These are phyloP conservation scores for Portevinia maculata DNA, from an alignment of 2,888 invertebrate species.

Conservation along the genomic window DNA sequence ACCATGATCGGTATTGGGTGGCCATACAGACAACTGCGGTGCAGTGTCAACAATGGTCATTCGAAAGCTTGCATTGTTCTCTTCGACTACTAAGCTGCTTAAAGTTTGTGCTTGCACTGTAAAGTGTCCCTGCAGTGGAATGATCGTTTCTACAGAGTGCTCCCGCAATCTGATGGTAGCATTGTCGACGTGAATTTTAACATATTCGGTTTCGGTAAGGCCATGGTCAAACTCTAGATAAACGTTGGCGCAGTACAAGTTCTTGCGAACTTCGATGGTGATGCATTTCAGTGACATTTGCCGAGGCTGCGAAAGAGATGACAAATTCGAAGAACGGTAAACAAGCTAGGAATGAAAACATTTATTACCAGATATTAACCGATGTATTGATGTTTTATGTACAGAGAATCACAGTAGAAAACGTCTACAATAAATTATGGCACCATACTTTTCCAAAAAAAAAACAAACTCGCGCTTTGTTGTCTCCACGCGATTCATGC, in stretches of 20 bases:
- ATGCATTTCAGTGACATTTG: constrained; percentile 78
- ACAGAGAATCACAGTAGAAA: constrained; percentile 8
- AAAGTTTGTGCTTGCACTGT: constrained; percentile 77
- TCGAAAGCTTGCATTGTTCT: constrained; percentile 79
- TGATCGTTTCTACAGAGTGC: constrained; percentile 72
- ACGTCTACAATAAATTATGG: constrained; percentile 12
- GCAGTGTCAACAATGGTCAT: constrained; percentile 76
- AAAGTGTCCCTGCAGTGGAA: constrained; percentile 75
- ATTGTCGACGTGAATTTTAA: constrained; percentile 75
- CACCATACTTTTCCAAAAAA: constrained; percentile 36
- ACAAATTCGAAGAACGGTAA: background rate
- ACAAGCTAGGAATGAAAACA: background rate
- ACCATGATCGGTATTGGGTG: background rate
- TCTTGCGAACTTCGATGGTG: constrained; percentile 80
- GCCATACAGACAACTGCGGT: constrained; percentile 24
- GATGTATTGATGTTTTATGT: constrained; percentile 5
- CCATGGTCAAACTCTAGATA: constrained; percentile 78
- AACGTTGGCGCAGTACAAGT: constrained; percentile 79
- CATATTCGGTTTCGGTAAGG: constrained; percentile 76
- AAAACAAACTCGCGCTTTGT: constrained; percentile 51
- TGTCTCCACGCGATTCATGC: constrained; percentile 38
- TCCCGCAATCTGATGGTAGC: constrained; percentile 69
- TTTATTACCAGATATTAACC: constrained; percentile 11
- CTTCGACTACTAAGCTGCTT: constrained; percentile 76
- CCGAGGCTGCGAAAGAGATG: constrained; percentile 30